Conservation (phyloP, 2,113 vertebrate genomes). For the Trichechus manatus region DNA sequence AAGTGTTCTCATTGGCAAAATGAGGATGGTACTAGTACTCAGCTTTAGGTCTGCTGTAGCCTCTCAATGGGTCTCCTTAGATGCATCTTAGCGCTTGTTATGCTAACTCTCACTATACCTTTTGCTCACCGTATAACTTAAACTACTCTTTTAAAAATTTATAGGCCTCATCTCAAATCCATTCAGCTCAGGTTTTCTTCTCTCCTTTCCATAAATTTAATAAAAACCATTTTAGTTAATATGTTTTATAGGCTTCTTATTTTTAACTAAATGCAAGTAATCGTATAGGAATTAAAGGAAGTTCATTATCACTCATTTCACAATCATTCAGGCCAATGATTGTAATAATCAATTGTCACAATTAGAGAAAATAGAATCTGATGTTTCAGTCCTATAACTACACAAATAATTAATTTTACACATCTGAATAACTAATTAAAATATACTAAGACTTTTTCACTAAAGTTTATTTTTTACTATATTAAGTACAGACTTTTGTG, state of each 20-base stretch:
- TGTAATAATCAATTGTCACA: neutral
- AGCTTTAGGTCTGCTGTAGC: neutral
- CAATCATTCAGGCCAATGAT: neutral
- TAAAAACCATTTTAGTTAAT: neutral
- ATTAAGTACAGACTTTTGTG: neutral
- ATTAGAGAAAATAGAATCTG: neutral
- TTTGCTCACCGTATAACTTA: neutral
- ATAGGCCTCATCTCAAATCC: neutral
- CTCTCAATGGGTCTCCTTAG: too few species aligned
- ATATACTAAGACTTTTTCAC: neutral
- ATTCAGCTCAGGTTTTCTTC: neutral
- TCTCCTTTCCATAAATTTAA: neutral
- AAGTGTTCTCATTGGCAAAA: neutral
- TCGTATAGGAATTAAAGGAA: conserved; percentile 28
- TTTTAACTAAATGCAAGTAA: neutral
- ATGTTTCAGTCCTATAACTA: neutral
- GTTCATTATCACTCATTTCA: neutral
- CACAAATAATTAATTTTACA: neutral
- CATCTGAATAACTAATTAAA: neutral
- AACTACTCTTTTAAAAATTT: neutral
- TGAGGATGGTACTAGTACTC: neutral
- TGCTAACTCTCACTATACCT: neutral
- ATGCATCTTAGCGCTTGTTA: neutral
- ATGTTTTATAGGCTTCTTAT: neutral
- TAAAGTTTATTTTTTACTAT: neutral